Evolutionary conservation across 2,797 vertebrate species (phyloP), one percentile per base, ranked within the genome.

Genomic region (Cygnus olor): DNA sequence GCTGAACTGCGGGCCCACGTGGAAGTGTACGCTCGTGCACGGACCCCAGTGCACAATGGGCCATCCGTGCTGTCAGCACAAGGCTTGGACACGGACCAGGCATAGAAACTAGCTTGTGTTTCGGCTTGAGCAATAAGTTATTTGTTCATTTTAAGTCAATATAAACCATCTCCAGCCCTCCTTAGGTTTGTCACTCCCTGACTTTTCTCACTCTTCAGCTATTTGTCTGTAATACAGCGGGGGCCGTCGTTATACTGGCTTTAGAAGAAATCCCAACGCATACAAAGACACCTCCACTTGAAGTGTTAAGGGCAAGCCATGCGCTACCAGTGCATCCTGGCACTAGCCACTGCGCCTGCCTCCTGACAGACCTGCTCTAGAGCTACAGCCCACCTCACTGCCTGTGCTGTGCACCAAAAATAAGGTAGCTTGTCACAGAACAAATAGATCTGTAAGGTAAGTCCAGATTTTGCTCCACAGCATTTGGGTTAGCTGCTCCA

Each of bases 111-210:
- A 9, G 6, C 38, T 70, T 47, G 49, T 30, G 25, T 91, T 90
- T 53, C 89, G 54, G 74, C 58, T 94, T 94, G 45, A 79, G 84
- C 70, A 94, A 69, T 49, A 78, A 45, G 14, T 79, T 58, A 65
- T 69, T 93, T 92, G 49, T 84, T 90, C 49, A 58, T 88, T 90
- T 90, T 40, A 77, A 87, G 74, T 69, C 63, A 92, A 58, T 21
- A 94, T 72, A 72, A 90, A 88, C 34, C 21, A 30, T 45, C 27
- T 76, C 56, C 51, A 77, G 78, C 8, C 21, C 42, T 93, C 79
- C 71, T 84, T 72, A 73, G 18, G 56, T 72, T 58, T 79, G 34
- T 44, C 77, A 53, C 30, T 71, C 49, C 24, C 74, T 72, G 1
- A 69, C 45, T 69, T 85, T 28, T 32, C 28, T 91, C 40, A 74